These are phyloP conservation scores for Drosophila prostipennis DNA, from an alignment of 2,888 invertebrate species.

Conservation along the genomic window DNA sequence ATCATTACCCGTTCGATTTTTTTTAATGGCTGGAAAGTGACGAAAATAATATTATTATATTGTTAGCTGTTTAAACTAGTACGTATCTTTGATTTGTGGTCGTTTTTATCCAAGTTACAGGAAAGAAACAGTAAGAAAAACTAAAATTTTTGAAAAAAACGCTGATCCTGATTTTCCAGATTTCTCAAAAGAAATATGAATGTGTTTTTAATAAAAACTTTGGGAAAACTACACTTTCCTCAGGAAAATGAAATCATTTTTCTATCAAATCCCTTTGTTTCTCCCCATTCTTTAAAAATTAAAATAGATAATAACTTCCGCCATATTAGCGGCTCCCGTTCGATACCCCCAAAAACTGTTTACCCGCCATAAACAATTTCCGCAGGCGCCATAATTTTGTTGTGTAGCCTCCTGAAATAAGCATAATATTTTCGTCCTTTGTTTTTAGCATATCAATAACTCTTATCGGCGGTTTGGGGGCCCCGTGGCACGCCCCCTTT, in stretches of 20 bases:
- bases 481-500: constrained; percentile 57
- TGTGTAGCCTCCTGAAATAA: constrained; percentile 11
- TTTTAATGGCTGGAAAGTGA: no score
- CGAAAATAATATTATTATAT: no score
- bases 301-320: not conserved
- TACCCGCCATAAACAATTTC: constrained; percentile 70
- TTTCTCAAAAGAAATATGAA: no score
- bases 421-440: constrained; percentile 32
- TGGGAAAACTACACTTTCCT: not conserved
- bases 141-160: no score
- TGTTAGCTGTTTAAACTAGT: no score
- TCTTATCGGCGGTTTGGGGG: constrained; percentile 55
- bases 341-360: constrained; percentile 56
- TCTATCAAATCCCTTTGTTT: not conserved
- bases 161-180: no score
- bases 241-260: not conserved
- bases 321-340: constrained; percentile 38
- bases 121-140: no score
- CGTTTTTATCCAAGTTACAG: no score
- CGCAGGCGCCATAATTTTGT: constrained; percentile 60
- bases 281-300: not conserved
- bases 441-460: constrained; percentile 70
- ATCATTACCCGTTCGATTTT: no score
- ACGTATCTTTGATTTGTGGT: no score
- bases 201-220: no score